phyloP scores from a whole-genome alignment of 2,113 vertebrate genomes.

The Anseranas semipalmata region DNA sequence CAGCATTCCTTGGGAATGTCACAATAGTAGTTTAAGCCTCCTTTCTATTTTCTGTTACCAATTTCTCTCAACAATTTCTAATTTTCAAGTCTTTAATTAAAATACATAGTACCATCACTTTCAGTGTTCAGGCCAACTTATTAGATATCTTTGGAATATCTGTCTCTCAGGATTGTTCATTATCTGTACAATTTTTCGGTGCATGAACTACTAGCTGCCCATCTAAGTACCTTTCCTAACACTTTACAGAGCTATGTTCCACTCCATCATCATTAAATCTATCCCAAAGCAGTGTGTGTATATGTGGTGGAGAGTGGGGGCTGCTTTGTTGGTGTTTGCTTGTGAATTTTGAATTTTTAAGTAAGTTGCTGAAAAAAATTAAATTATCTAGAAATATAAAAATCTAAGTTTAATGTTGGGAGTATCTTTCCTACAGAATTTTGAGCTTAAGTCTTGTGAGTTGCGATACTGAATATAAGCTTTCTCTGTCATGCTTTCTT shows the following conservation, averaged over 20 bases:
- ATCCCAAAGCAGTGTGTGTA: fast-evolving
- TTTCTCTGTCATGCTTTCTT: background rate
- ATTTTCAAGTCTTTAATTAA: background rate
- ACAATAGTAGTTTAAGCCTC: background rate
- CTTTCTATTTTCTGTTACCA: background rate
- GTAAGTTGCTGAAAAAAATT: background rate
- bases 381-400: background rate
- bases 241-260: background rate
- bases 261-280: background rate
- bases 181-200: background rate
- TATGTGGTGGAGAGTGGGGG: background rate
- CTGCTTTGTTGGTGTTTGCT: background rate
- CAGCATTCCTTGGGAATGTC: background rate
- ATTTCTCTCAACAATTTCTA: background rate
- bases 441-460: background rate
- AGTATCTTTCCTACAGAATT: background rate
- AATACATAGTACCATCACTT: background rate
- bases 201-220: background rate
- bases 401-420: background rate
- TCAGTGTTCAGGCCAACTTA: background rate
- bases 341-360: background rate
- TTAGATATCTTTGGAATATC: background rate
- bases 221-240: background rate
- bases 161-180: background rate
- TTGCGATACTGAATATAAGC: background rate